Conservation (phyloP, 2,113 vertebrate species). For the Desmodus rotundus region DNA sequence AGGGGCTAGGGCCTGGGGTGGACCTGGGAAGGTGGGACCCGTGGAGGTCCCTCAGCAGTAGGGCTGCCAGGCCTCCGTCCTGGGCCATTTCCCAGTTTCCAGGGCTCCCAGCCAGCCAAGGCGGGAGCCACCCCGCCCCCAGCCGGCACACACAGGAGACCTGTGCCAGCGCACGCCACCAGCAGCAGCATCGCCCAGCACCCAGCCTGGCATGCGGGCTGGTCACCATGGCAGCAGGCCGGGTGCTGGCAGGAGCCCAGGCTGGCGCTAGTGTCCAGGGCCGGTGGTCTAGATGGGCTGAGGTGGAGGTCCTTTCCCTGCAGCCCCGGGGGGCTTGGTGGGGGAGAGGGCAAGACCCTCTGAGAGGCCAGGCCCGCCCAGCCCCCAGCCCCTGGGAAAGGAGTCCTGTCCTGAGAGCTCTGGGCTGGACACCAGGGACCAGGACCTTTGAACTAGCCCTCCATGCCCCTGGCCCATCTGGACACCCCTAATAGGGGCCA, state of each 20-base stretch:
- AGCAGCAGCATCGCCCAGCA: neutral
- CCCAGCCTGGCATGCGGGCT: neutral
- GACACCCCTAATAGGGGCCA: neutral
- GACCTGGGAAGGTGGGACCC: neutral
- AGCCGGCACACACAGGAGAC: neutral
- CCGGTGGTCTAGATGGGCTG: rapidly evolving
- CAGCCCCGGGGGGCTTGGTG: neutral
- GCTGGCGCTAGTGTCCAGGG: neutral
- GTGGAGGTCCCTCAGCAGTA: neutral
- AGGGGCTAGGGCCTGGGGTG: neutral
- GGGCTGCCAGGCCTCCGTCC: neutral
- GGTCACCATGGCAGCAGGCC: constrained; percentile 1
- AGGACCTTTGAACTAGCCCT: neutral
- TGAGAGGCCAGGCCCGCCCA: neutral
- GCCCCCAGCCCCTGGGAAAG: neutral
- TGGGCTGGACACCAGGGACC: neutral
- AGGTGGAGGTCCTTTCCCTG: neutral
- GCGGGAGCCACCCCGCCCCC: neutral
- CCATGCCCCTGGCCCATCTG: neutral
- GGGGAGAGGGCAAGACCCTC: too few relatives aligned
- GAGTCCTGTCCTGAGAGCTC: neutral
- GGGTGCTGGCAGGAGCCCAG: neutral
- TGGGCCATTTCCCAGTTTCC: constrained; percentile 11
- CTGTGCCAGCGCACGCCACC: constrained; percentile 22
- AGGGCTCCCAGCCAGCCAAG: neutral